phyloP scores from a whole-genome alignment of 2,113 vertebrate genomes.

The Bos javanicus region DNA sequence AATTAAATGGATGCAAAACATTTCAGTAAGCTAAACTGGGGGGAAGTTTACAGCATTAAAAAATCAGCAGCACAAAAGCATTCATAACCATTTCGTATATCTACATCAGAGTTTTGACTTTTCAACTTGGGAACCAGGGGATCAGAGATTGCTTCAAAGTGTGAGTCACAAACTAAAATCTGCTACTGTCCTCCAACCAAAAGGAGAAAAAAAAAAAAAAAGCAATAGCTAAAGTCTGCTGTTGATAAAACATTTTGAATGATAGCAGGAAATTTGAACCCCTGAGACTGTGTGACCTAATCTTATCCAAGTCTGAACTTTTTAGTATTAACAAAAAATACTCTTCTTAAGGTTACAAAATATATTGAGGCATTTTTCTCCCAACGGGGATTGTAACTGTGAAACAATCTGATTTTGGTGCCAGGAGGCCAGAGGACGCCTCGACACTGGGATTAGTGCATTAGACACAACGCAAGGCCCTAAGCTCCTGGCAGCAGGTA shows the following conservation, averaged over 20 bases:
- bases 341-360: constrained; percentile 58
- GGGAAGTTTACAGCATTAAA: constrained; percentile 68
- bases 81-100: constrained; percentile 58
- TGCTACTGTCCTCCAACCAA: constrained; percentile 55
- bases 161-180: constrained; percentile 61
- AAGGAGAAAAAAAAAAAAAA: background rate
- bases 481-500: constrained; percentile 32
- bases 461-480: constrained; percentile 22
- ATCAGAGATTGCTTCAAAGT: constrained; percentile 76
- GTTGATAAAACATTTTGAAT: constrained; percentile 58
- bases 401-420: constrained; percentile 49
- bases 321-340: constrained; percentile 62
- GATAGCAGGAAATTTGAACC: constrained; percentile 72
- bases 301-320: constrained; percentile 67
- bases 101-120: constrained; percentile 69
- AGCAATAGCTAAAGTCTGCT: constrained; percentile 12
- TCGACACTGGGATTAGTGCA: background rate
- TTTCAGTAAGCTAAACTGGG: constrained; percentile 74
- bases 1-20: constrained; percentile 71
- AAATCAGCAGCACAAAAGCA: constrained; percentile 76
- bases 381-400: constrained; percentile 57
- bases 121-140: constrained; percentile 70
- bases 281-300: constrained; percentile 77
- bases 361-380: constrained; percentile 62
- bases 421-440: constrained; percentile 45